A percentile compares a stretch with the other conserved stretches of the same genome.
These are phyloP conservation scores for Zeus faber DNA, from an alignment of 2,113 vertebrate species.

Conservation along the genomic window DNA sequence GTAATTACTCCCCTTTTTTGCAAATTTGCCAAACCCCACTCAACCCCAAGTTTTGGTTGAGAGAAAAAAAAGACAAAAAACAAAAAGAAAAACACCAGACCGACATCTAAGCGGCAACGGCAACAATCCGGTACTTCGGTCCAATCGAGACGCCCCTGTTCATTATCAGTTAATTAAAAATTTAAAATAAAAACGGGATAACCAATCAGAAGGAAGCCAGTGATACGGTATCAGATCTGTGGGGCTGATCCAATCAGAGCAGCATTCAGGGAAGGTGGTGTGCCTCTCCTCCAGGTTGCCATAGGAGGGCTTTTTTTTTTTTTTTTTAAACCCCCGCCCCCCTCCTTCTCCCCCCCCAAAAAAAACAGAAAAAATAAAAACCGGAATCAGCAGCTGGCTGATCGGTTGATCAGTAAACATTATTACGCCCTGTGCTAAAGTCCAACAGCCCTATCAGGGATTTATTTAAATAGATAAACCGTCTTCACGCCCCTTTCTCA, in stretches of 20 bases:
- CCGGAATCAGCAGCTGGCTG: constrained; percentile 55
- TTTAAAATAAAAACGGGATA: constrained; percentile 44
- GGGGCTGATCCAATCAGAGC: constrained; percentile 60
- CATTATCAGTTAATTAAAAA: constrained; percentile 71
- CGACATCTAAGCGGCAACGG: not conserved
- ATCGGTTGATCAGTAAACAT: constrained; percentile 64
- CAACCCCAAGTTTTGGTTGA: not conserved
- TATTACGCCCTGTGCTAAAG: constrained; percentile 58
- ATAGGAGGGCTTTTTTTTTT: constrained; percentile 43
- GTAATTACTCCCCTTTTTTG: not conserved
- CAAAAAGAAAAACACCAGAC: not conserved
- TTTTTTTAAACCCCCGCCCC: no score
- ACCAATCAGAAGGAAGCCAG: constrained; percentile 55
- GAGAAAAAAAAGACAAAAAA: not conserved
- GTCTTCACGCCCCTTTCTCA: constrained; percentile 55
- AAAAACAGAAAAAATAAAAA: no score
- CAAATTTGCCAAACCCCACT: not conserved
- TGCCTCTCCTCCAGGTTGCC: constrained; percentile 44
- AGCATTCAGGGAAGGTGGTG: constrained; percentile 5
- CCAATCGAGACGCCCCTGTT: constrained; percentile 38
- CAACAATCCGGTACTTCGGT: constrained; percentile 51
- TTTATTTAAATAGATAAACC: constrained; percentile 74
- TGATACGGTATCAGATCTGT: constrained; percentile 59
- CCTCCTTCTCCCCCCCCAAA: no score
- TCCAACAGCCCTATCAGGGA: constrained; percentile 61